Evolutionary conservation across 1,140 invertebrate species (phyloP), one percentile per base, ranked within the genome.

Genomic region (Parasteatoda tepidariorum): DNA sequence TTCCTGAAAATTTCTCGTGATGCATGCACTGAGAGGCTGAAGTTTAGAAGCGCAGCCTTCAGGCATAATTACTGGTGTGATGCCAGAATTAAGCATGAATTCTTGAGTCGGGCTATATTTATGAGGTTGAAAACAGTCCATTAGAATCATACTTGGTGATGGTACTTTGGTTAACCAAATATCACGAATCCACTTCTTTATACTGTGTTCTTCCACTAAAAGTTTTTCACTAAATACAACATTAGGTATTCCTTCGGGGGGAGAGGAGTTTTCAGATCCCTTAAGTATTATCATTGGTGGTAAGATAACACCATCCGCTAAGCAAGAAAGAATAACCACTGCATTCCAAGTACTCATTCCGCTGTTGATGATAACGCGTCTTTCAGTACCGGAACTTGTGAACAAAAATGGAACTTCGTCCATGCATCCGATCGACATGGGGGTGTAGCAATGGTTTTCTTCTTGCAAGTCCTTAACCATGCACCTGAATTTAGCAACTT

Each of bases 41-140:
- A 83, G 67, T 55, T 83, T 83, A n/a, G 81, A 83, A 13, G 81
- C 81, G 38, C 81, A 83, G 13, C 81, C 81, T 28, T 73, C 81
- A 34, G 81, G 81, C 81, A 83, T 64, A 3, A 74, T 34, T 22
- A 74, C 34, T 4, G 81, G 81, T 62, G 81, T 83, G 26, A 83
- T 67, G 30, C 81, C 81, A 11, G 81, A 62, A 5, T 83, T 70
- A 59, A 83, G 31, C 34, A 83, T 73, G 7, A 59, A 31, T 6
- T 83, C 81, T 26, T 83, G 81, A 4, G 66, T 55, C 1, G 70
- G 24, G 18, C 41, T 67, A 31, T 41, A 79, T 4, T 48, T 55
- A 38, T 84, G 83, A n/a, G 83, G 83, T 64, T 76, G 41, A 33
- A 70, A 76, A 48, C 71, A 78, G 38, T 59, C 84, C 85, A 75